Conservation (phyloP, 2,888 invertebrate species). For the Habroteleia sp. region DNA sequence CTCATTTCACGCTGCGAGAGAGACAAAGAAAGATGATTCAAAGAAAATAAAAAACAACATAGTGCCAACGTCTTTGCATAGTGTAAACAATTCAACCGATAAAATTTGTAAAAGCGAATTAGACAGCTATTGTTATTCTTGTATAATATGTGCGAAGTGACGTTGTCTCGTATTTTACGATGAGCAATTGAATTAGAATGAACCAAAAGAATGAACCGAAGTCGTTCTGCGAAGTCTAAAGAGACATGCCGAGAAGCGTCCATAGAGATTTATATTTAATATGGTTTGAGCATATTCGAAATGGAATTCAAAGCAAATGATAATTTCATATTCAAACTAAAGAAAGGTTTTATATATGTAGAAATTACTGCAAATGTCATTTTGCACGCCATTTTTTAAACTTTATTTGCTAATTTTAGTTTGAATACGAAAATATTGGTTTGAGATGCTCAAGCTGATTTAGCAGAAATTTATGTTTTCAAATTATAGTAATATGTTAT, state of each 20-base stretch:
- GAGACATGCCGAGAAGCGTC: slow-evolving; percentile 20
- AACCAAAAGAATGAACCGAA: slow-evolving; percentile 4
- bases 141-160: slow-evolving; percentile 41
- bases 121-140: slow-evolving; percentile 59
- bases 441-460: too few relatives aligned
- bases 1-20: too few relatives aligned
- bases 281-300: neutral
- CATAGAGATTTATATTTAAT: slow-evolving; percentile 5
- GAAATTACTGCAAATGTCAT: too few relatives aligned
- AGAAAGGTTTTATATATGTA: too few relatives aligned
- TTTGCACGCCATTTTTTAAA: too few relatives aligned
- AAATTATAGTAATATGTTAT: slow-evolving; percentile 27
- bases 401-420: too few relatives aligned
- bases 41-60: slow-evolving; percentile 22
- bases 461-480: slow-evolving; percentile 18
- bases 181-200: slow-evolving; percentile 20
- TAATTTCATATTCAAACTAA: neutral
- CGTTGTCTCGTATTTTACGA: slow-evolving; percentile 15
- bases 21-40: slow-evolving; percentile 8
- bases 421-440: too few relatives aligned
- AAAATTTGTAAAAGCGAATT: slow-evolving; percentile 52
- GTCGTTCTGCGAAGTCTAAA: slow-evolving; percentile 5
- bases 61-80: slow-evolving; percentile 51
- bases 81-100: slow-evolving; percentile 25
- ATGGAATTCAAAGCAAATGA: too few relatives aligned